Conservation (phyloP, 2,797 vertebrate species). For the Molossus molossus region DNA sequence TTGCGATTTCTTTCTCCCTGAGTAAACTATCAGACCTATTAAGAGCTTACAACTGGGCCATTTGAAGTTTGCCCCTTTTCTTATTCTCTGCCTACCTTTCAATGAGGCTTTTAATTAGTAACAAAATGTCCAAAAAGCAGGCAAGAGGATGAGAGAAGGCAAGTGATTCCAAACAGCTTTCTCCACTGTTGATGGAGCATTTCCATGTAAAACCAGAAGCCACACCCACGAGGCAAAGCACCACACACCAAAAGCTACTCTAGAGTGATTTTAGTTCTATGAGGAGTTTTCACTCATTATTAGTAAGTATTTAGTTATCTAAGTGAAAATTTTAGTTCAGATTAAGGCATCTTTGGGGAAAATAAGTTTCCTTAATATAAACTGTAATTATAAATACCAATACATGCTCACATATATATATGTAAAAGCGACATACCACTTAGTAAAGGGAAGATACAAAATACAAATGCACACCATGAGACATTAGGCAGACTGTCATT, state of each 20-base stretch:
- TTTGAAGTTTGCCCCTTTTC: background rate
- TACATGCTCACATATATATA: background rate
- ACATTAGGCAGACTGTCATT: background rate
- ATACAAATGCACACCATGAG: background rate
- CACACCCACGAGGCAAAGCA: background rate
- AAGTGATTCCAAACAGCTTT: background rate
- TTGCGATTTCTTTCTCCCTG: constrained; percentile 29
- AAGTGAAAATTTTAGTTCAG: constrained; percentile 56
- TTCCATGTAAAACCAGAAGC: constrained; percentile 54
- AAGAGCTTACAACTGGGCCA: background rate
- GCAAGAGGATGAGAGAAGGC: background rate
- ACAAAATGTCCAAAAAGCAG: background rate
- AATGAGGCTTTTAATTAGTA: background rate
- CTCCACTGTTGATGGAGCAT: background rate
- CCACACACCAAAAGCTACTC: background rate
- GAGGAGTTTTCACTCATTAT: constrained; percentile 25
- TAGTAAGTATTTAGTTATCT: background rate
- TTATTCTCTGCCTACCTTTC: background rate
- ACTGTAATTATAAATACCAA: background rate
- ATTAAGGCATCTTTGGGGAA: constrained; percentile 31
- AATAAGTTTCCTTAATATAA: background rate
- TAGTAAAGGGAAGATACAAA: constrained; percentile 1
- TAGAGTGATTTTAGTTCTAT: constrained; percentile 39
- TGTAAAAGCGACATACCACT: background rate
- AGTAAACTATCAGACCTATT: background rate